Conservation (phyloP, 1,140 invertebrate species). For the Trichonephila clavipes region DNA sequence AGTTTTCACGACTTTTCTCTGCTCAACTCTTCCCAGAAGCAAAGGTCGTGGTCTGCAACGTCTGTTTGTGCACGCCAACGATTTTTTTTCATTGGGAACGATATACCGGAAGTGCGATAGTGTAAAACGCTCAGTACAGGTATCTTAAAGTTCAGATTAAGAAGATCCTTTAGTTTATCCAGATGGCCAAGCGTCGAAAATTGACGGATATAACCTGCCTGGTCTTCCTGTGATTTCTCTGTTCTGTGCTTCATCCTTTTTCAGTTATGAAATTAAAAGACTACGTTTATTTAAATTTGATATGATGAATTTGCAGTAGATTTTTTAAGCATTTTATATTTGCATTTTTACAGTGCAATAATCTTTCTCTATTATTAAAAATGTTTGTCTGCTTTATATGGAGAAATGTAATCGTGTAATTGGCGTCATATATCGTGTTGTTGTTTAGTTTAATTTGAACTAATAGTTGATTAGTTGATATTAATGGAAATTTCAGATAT, state of each 20-base stretch:
- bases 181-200: constrained; percentile 32
- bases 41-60: constrained; percentile 37
- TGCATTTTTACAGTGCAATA: not conserved
- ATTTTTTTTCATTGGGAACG: constrained; percentile 6
- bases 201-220: not conserved
- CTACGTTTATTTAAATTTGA: too few relatives aligned
- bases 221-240: not conserved
- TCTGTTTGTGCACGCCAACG: constrained; percentile 16
- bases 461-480: too few relatives aligned
- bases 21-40: not conserved
- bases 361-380: not conserved
- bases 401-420: not conserved
- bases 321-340: not conserved
- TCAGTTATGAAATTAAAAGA: too few relatives aligned
- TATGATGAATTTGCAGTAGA: too few relatives aligned
- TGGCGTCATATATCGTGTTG: too few relatives aligned
- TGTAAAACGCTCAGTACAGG: constrained; percentile 48
- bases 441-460: too few relatives aligned
- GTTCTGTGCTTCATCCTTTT: not conserved
- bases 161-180: constrained; percentile 47
- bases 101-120: constrained; percentile 26
- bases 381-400: not conserved
- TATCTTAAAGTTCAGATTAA: constrained; percentile 32
- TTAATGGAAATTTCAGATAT: too few relatives aligned
- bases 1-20: not conserved